Base-by-base conservation (phyloP, 2,888 invertebrate genomes). In the Philereme vetulata region DNA sequence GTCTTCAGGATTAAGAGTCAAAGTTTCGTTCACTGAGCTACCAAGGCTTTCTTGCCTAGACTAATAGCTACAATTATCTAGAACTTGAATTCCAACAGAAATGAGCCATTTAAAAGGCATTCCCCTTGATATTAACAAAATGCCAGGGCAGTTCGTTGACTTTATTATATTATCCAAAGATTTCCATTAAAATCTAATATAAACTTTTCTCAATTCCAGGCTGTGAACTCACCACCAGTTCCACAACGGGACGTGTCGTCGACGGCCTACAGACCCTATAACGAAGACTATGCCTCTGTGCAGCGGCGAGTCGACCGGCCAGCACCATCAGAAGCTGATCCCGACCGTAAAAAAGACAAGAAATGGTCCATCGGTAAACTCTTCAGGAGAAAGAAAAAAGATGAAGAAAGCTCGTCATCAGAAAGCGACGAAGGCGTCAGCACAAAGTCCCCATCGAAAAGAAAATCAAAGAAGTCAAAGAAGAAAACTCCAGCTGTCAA, bases 321-420 rank as follows among this genome's bases (percentile, higher is more conserved):
- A 9, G 67, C 73, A 43, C 85, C 79, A 63, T 75, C 82, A 49
- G 87, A 88, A 71, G 71, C 76, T 8, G 90, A 90, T 44, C 68
- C 74, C n/a, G 90, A 90, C 80, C 85, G 90, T 72, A 92, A 93
- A 66, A 93, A 93, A 75, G 95, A 94, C 72, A 95, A 95, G 71
- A 96, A 96, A 84, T 97, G 97, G 97, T 96, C 96, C 6, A 93
- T 97, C 46, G 96, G 97, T 5, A 95, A 95, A 72, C 93, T 97
- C 4, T 96, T 97, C 78, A 93, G 96, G 65, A 93, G 95, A 78
- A 95, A 95, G 85, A 96, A 96, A 83, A 95, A 95, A 68, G 94
- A 94, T 62, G 93, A 93, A 47, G 94, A 94, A 67, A 93, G 91
- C 49, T 91, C 93, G 56, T 94, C 93, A 56, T 93, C 93, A 10